phyloP scores from a whole-genome alignment of 2,797 vertebrate species.

The Phylloscopus collybita region DNA sequence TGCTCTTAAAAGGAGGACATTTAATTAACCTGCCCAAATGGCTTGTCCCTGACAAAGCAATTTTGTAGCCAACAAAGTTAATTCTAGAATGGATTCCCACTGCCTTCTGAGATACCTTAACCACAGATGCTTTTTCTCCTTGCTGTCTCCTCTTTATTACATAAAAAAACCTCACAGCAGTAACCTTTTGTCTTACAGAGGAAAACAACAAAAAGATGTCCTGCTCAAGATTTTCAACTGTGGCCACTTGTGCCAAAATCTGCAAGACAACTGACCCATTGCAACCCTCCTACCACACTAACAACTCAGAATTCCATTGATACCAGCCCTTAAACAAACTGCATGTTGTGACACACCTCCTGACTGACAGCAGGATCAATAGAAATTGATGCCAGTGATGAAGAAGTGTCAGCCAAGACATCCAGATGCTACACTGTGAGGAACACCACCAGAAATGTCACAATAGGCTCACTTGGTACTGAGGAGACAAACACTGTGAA shows the following conservation, averaged over 20 bases:
- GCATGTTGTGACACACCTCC: neutral
- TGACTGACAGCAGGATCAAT: neutral
- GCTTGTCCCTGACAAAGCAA: conserved; percentile 53
- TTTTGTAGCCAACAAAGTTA: conserved; percentile 50
- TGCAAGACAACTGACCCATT: neutral
- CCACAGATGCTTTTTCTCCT: neutral
- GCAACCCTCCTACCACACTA: neutral
- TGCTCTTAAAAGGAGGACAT: neutral
- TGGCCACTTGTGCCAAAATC: neutral
- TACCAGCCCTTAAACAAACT: neutral
- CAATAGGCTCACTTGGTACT: neutral
- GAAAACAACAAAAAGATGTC: neutral
- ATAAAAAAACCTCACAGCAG: neutral
- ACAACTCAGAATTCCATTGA: neutral
- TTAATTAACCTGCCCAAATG: conserved; percentile 61
- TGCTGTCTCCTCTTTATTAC: neutral
- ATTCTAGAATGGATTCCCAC: conserved; percentile 40
- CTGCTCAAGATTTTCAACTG: neutral
- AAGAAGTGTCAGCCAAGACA: neutral
- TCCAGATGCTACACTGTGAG: neutral
- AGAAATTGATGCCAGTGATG: neutral
- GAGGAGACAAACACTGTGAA: neutral
- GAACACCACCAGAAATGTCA: neutral
- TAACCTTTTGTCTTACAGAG: neutral
- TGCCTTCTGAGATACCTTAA: conserved; percentile 18